Base-by-base conservation (phyloP, 2,888 invertebrate species). In the Galerucella pusilla region DNA sequence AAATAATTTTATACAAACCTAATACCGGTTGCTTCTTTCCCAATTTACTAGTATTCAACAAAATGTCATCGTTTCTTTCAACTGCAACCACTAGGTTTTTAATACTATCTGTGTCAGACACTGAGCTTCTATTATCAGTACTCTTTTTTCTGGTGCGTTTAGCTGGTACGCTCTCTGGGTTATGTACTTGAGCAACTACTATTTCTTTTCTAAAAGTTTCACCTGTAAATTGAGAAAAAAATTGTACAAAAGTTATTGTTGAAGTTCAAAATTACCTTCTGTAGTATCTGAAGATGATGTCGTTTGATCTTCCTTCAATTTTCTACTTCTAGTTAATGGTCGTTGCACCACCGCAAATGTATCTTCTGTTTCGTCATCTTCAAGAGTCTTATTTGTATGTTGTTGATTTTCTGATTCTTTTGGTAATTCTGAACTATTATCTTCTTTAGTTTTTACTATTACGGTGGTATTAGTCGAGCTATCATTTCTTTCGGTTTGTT, bases 131-230 rank as follows among this genome's bases (percentile, higher is more conserved):
- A 2, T 11, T 35, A n/a, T 61, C 61, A 14, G 28, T 3, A 12
- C 71, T 77, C 35, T 77, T 78, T 11, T 25, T 69, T 60, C 54
- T 68, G 7, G 68, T 60, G 14, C 60, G 20, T 42, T 45, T 57
- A 11, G 42, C 14, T n/a, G n/a, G 11, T 28, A 25, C 16, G 4
- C 14, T 60, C 12, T 57, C 20, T 57, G 60, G 25, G n/a, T 11
- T 42, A 57, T 78, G 78, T 6, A 78, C 72, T 60, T 74, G 66
- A 12, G 69, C 79, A 16, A 74, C 74, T 52, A 78, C 78, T 42
- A 72, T 69, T 61, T 78, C 74, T 57, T 74, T 71, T 16, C 46
- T 69, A 16, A 20, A 52, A 0, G 68, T 57, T n/a, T 79, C 79
- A 5, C 75, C 77, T 35, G 16, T 16, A 35, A n/a, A 20, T 64